phyloP scores from a whole-genome alignment of 1,140 invertebrate genomes.

The Pseudoatta argentina region DNA sequence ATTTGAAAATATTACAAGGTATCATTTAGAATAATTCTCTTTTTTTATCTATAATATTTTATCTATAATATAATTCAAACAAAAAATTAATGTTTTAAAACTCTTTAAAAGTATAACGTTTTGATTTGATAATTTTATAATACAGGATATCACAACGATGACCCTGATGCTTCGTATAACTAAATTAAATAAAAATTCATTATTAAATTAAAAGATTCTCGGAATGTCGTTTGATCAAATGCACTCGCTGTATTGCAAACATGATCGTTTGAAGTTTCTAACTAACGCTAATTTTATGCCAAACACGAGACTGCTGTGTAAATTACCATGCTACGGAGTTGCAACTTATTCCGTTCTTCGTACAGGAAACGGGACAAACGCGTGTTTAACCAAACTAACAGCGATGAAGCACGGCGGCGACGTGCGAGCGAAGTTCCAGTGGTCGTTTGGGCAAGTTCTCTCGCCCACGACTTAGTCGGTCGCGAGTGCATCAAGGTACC shows the following conservation, averaged over 20 bases:
- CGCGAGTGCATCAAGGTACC: conserved; percentile 27
- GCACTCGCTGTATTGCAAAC: neutral
- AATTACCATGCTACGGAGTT: conserved; percentile 55
- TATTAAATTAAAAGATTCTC: neutral
- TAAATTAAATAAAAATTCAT: conserved; percentile 8
- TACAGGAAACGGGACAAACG: conserved; percentile 53
- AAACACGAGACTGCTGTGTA: conserved; percentile 32
- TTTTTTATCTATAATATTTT: neutral
- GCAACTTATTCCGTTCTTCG: conserved; percentile 68
- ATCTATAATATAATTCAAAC: neutral
- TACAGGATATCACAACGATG: no score
- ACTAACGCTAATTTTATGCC: conserved; percentile 55
- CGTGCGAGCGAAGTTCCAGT: conserved; percentile 63
- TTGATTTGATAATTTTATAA: neutral
- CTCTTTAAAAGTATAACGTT: neutral
- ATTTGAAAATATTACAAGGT: neutral
- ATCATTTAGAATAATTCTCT: neutral
- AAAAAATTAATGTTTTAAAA: neutral
- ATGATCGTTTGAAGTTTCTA: conserved; percentile 29
- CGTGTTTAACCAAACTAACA: conserved; percentile 65
- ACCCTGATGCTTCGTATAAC: neutral
- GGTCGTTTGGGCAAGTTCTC: conserved; percentile 50
- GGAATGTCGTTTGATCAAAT: neutral
- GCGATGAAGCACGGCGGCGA: conserved; percentile 53
- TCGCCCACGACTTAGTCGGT: conserved; percentile 35